Percentiles rank a stretch among this genome's conserved stretches.
phyloP scores from a whole-genome alignment of 2,113 vertebrate genomes.

The Gopherus flavomarginatus region DNA sequence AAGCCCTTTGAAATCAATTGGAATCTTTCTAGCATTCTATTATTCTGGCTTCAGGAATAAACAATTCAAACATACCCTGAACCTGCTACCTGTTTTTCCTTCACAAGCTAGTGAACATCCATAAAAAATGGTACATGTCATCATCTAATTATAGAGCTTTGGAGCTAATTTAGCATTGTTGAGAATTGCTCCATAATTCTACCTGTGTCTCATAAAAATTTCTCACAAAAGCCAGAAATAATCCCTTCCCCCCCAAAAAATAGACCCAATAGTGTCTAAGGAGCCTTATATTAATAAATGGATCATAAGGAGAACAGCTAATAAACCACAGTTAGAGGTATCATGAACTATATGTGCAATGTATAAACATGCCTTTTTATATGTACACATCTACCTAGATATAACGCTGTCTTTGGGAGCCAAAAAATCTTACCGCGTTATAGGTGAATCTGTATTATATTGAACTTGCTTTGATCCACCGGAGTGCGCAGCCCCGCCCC shows the following conservation, averaged over 20 bases:
- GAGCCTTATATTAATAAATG: not conserved
- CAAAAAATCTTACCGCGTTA: too few species aligned
- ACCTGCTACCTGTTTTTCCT: not conserved
- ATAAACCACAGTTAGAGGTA: not conserved
- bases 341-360: not conserved
- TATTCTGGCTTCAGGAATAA: not conserved
- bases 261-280: not conserved
- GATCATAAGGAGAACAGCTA: not conserved
- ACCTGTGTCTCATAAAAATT: not conserved
- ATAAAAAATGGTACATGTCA: conserved; percentile 10
- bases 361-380: rapidly evolving
- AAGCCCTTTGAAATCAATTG: not conserved
- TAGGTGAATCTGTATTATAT: too few species aligned
- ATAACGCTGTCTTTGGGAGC: too few species aligned
- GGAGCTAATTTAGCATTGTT: conserved; percentile 29
- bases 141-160: conserved; percentile 40
- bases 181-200: conserved; percentile 32
- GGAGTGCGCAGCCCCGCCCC: too few species aligned
- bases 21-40: not conserved
- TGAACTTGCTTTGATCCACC: too few species aligned
- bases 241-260: conserved; percentile 21
- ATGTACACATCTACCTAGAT: too few species aligned
- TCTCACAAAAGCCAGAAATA: conserved; percentile 38
- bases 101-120: not conserved
- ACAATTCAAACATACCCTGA: not conserved